A percentile compares a stretch with the other conserved stretches of the same genome.
Evolutionary conservation across 2,797 vertebrate genomes (phyloP).

Genomic region (Tenualosa ilisha): DNA sequence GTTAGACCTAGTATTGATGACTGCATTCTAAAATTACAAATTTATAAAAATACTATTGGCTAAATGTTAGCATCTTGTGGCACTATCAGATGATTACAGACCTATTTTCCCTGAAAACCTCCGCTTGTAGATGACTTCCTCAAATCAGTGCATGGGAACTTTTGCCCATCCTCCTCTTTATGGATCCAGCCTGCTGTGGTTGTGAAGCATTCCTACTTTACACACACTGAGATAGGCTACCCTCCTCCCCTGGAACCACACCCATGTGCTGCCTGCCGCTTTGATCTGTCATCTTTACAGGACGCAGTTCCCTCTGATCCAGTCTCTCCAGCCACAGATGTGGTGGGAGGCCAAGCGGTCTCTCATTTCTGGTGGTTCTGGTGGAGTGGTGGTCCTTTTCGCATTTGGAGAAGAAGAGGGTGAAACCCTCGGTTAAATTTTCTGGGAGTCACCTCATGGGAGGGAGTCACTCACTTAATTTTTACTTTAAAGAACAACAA

Average conservation of each 20-base stretch:
- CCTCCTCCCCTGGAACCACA: neutral
- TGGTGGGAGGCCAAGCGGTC: neutral
- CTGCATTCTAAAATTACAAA: too few relatives aligned
- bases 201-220: constrained; percentile 34
- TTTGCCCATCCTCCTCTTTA: neutral
- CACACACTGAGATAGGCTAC: neutral
- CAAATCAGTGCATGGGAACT: neutral
- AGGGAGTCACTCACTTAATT: neutral
- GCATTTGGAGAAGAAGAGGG: neutral
- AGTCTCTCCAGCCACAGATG: neutral
- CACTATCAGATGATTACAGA: too few relatives aligned
- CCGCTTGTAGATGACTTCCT: neutral
- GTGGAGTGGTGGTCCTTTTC: neutral
- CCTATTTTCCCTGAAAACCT: neutral
- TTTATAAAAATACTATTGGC: too few relatives aligned
- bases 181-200: neutral
- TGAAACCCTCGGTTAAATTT: neutral
- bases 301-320: neutral
- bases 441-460: neutral
- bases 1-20: too few relatives aligned
- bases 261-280: neutral
- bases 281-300: constrained; percentile 13
- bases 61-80: too few relatives aligned
- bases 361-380: neutral
- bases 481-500: neutral